A percentile compares a stretch with the other conserved stretches of the same genome.
phyloP scores from a whole-genome alignment of 2,888 invertebrate genomes.

The Chromoteleia sp. region DNA sequence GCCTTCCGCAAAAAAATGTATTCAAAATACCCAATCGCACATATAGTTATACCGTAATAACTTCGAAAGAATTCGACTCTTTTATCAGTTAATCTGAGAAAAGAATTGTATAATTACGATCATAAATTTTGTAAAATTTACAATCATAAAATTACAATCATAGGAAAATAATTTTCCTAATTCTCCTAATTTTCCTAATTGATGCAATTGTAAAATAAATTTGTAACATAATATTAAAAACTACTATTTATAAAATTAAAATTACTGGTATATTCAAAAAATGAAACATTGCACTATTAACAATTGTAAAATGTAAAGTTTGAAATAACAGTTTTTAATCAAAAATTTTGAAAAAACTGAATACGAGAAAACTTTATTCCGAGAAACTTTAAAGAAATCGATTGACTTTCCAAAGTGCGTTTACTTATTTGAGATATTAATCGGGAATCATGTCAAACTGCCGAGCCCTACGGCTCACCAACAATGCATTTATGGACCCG shows the following conservation, averaged over 20 bases:
- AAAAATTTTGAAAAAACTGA: background rate
- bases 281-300: no score
- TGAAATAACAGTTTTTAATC: background rate
- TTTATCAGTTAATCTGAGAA: background rate
- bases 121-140: no score
- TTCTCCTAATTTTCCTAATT: no score
- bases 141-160: no score
- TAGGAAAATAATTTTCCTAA: no score
- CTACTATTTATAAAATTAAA: no score
- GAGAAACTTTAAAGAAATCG: slow-evolving; percentile 15
- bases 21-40: slow-evolving; percentile 17
- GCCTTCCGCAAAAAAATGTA: slow-evolving; percentile 66
- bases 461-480: slow-evolving; percentile 70
- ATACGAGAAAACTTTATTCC: no score
- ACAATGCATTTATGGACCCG: slow-evolving; percentile 70
- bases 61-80: background rate
- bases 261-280: no score
- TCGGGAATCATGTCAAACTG: slow-evolving; percentile 73
- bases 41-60: slow-evolving; percentile 1
- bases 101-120: no score
- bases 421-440: slow-evolving; percentile 78
- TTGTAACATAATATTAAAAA: no score
- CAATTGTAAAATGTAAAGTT: no score
- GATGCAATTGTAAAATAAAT: no score
- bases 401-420: slow-evolving; percentile 40